These are phyloP conservation scores for Podarcis lilfordi DNA, from an alignment of 2,797 vertebrate genomes.

Conservation along the genomic window DNA sequence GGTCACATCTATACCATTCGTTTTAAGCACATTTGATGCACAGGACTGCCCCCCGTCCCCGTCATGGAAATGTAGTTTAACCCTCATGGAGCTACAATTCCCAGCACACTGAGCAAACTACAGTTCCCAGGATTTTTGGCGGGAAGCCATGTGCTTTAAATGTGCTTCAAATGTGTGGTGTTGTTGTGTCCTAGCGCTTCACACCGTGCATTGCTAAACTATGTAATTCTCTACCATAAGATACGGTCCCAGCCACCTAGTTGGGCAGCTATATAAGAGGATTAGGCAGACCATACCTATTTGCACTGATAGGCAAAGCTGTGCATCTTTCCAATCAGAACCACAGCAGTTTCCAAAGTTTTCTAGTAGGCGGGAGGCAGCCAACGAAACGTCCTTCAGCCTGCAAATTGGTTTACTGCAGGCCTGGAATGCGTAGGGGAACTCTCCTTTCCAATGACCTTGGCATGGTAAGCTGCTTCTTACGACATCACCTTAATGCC, in stretches of 20 bases:
- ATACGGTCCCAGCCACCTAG: background rate
- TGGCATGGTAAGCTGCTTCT: conserved; percentile 67
- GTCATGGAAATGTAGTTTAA: no score
- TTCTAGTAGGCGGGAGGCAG: background rate
- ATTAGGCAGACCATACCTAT: background rate
- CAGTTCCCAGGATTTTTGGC: no score
- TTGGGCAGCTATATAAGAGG: background rate
- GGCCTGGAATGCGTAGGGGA: background rate
- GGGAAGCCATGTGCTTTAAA: no score
- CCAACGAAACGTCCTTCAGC: conserved; percentile 13
- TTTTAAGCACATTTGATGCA: no score
- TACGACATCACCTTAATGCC: conserved; percentile 71
- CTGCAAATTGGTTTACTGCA: conserved; percentile 31
- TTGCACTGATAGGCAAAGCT: background rate
- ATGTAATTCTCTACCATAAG: background rate
- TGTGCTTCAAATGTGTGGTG: no score
- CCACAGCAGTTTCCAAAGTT: background rate
- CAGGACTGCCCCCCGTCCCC: no score
- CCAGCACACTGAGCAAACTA: no score
- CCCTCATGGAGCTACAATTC: no score
- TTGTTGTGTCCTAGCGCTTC: background rate
- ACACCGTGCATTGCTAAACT: background rate
- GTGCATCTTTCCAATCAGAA: background rate
- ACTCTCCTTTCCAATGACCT: conserved; percentile 72
- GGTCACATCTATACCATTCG: no score